These are phyloP conservation scores for Amblyteles armatorius DNA, from an alignment of 2,888 invertebrate species.

Conservation along the genomic window DNA sequence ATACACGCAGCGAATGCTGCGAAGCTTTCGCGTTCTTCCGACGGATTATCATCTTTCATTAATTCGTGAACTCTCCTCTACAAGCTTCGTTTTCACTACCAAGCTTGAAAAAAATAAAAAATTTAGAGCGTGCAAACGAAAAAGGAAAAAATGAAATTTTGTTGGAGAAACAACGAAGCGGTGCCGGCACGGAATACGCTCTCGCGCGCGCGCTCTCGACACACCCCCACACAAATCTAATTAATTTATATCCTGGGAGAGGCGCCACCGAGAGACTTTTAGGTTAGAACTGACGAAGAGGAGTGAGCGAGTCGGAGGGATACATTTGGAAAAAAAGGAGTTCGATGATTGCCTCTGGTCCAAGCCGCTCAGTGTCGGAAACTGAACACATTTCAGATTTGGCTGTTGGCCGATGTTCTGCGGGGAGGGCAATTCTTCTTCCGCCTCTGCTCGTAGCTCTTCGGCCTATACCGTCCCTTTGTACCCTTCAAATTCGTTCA, in stretches of 20 bases:
- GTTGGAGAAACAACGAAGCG: slow-evolving; percentile 70
- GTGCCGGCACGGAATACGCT: slow-evolving; percentile 70
- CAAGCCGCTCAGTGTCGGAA: slow-evolving; percentile 18
- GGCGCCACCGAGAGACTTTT: slow-evolving; percentile 79
- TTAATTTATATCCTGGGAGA: slow-evolving; percentile 83
- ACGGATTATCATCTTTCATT: background rate
- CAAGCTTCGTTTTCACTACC: background rate
- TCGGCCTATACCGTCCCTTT: background rate
- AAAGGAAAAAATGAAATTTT: slow-evolving; percentile 37
- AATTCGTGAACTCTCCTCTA: slow-evolving; percentile 45
- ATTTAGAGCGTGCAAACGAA: slow-evolving; percentile 29
- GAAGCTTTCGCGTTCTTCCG: background rate
- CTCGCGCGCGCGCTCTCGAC: slow-evolving; percentile 71
- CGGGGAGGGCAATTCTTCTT: slow-evolving; percentile 30
- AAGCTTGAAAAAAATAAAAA: slow-evolving; percentile 24
- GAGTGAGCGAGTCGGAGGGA: slow-evolving; percentile 7
- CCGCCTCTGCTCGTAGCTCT: slow-evolving; percentile 1
- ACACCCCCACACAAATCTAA: slow-evolving; percentile 84
- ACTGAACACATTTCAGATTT: slow-evolving; percentile 42
- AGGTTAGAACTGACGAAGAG: slow-evolving; percentile 44
- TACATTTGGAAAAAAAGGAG: slow-evolving; percentile 19
- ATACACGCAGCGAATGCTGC: slow-evolving; percentile 34
- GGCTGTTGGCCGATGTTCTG: background rate
- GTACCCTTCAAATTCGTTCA: slow-evolving; percentile 36
- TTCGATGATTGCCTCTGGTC: slow-evolving; percentile 56